phyloP scores from a whole-genome alignment of 1,140 invertebrate genomes.

The Hycleus cichorii region DNA sequence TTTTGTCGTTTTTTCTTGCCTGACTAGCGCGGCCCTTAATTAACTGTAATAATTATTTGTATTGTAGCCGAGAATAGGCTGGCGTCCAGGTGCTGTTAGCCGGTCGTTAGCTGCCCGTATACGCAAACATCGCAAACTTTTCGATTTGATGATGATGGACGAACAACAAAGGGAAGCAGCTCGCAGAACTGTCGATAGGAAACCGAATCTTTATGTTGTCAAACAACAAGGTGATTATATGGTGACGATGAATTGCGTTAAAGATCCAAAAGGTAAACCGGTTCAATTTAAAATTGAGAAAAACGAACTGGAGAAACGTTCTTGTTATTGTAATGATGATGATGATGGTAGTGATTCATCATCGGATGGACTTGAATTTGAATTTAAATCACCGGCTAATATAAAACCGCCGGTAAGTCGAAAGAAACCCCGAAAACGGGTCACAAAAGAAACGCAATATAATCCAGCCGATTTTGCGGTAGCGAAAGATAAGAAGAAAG shows the following conservation, averaged over 20 bases:
- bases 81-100: slow-evolving; percentile 48
- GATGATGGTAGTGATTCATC: slow-evolving; percentile 21
- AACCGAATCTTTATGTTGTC: slow-evolving; percentile 47
- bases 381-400: slow-evolving; percentile 39
- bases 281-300: slow-evolving; percentile 47
- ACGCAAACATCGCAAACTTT: slow-evolving; percentile 30
- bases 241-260: slow-evolving; percentile 50
- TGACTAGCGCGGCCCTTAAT: no score
- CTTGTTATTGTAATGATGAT: slow-evolving; percentile 1
- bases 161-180: no score
- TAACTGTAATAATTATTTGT: neutral
- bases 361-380: slow-evolving; percentile 36
- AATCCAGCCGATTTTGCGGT: slow-evolving; percentile 28
- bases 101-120: slow-evolving; percentile 47
- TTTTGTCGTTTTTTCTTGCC: no score
- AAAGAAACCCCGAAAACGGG: slow-evolving; percentile 27
- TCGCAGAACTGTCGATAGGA: slow-evolving; percentile 10
- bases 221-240: slow-evolving; percentile 49
- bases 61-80: slow-evolving; percentile 45
- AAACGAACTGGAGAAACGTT: slow-evolving; percentile 2
- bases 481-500: slow-evolving; percentile 5
- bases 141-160: no score
- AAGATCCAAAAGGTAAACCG: slow-evolving; percentile 48
- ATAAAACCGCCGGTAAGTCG: slow-evolving; percentile 34
- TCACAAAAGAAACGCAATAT: slow-evolving; percentile 36